Conservation (phyloP, 2,797 vertebrate genomes). For the Clarias platycephalus region DNA sequence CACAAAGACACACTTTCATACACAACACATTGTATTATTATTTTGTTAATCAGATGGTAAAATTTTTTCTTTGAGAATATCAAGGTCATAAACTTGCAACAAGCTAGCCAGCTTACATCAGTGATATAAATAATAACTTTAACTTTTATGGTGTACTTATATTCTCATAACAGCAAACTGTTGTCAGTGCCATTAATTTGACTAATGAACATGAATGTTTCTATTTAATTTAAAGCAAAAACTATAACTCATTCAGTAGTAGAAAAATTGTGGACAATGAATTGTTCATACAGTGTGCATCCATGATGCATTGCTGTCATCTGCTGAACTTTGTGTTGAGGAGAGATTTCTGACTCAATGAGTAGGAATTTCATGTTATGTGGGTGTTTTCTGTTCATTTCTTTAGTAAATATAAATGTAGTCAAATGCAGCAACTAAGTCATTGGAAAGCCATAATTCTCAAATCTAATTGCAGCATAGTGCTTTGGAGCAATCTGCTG, state of each 20-base stretch:
- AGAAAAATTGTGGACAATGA: neutral
- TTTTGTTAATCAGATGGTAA: neutral
- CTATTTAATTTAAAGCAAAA: neutral
- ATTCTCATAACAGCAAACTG: neutral
- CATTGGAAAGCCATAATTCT: neutral
- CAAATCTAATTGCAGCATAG: neutral
- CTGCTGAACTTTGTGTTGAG: neutral
- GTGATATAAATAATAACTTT: neutral
- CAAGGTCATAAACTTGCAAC: neutral
- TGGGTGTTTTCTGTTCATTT: neutral
- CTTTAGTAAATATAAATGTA: neutral
- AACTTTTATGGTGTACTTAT: neutral
- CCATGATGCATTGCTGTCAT: neutral
- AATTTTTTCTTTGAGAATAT: neutral
- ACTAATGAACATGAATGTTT: neutral
- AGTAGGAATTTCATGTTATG: neutral
- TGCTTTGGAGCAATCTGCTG: neutral
- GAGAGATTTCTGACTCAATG: neutral
- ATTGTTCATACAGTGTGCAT: neutral
- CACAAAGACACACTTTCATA: neutral
- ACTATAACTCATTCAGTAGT: neutral
- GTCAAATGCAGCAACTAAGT: neutral
- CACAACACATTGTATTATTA: neutral
- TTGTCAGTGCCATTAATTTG: neutral
- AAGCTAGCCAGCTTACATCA: neutral